phyloP scores from a whole-genome alignment of 2,888 invertebrate species.

The Cerceris rybyensis region DNA sequence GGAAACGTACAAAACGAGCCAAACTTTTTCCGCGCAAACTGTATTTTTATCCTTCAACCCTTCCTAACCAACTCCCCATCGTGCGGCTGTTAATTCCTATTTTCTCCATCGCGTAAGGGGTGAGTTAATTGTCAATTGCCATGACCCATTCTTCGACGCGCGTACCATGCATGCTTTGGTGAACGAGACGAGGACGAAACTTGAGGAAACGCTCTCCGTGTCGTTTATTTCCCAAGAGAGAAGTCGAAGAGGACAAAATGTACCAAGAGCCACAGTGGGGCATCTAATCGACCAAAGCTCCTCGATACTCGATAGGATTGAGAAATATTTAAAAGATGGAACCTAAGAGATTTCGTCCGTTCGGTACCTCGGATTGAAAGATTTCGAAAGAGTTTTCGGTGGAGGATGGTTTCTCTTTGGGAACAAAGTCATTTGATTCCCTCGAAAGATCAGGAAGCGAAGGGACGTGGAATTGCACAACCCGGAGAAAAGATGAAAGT shows the following conservation, averaged over 20 bases:
- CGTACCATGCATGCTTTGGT: neutral
- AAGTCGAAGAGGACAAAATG: too few species aligned
- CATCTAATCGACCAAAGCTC: too few species aligned
- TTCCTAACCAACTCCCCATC: conserved; percentile 26
- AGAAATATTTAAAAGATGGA: too few species aligned
- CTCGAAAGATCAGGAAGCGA: conserved; percentile 40
- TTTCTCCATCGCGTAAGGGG: conserved; percentile 33
- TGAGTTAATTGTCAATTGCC: conserved; percentile 34
- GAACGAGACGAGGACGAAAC: neutral
- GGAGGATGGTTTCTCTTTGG: neutral
- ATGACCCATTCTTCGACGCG: conserved; percentile 14
- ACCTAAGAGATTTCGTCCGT: too few species aligned
- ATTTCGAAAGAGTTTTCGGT: neutral
- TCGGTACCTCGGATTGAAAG: too few species aligned
- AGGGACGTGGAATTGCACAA: conserved; percentile 3
- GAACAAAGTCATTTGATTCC: conserved; percentile 9
- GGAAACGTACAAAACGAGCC: neutral
- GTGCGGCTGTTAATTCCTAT: conserved; percentile 18
- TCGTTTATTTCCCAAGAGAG: too few species aligned
- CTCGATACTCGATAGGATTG: too few species aligned
- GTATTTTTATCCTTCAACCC: conserved; percentile 53
- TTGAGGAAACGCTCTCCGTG: neutral
- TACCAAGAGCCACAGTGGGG: too few species aligned
- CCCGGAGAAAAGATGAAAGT: conserved; percentile 28
- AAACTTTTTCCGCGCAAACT: conserved; percentile 15